phyloP scores from a whole-genome alignment of 2,888 invertebrate genomes.

The Caenorhabditis sp. region DNA sequence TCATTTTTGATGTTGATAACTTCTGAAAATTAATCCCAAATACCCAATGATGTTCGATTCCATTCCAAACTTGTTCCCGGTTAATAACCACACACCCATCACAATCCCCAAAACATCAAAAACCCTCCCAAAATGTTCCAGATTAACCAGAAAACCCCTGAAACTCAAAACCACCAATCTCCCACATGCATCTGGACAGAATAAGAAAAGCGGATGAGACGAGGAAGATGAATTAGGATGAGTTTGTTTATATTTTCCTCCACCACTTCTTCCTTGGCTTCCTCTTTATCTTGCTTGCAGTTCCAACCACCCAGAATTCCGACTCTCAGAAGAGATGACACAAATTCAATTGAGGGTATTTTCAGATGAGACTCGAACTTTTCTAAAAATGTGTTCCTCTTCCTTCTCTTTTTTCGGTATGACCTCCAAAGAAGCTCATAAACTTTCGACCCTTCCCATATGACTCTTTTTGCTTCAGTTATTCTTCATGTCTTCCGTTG shows the following conservation, averaged over 20 bases:
- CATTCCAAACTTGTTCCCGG: too few relatives aligned
- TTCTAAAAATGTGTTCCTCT: constrained; percentile 2
- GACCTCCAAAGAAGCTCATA: neutral
- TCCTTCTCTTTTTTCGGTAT: neutral
- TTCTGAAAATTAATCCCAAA: too few relatives aligned
- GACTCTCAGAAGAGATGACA: constrained; percentile 22
- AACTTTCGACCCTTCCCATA: neutral
- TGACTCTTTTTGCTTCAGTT: neutral
- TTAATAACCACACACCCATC: too few relatives aligned
- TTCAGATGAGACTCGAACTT: neutral
- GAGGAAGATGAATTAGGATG: constrained; percentile 31
- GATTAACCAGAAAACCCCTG: neutral
- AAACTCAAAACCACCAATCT: neutral
- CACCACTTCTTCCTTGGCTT: neutral
- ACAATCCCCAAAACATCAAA: too few relatives aligned
- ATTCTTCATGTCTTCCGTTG: constrained; percentile 1
- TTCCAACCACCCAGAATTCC: neutral
- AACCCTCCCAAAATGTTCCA: too few relatives aligned
- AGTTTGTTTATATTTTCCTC: constrained; percentile 37
- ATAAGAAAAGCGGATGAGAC: neutral
- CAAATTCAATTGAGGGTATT: constrained; percentile 17
- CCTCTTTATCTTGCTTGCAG: neutral
- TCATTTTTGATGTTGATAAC: too few relatives aligned
- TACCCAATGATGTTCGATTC: too few relatives aligned
- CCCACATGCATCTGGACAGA: neutral